Evolutionary conservation across 2,113 vertebrate species (phyloP).

Genomic region (Alouatta palliata): DNA sequence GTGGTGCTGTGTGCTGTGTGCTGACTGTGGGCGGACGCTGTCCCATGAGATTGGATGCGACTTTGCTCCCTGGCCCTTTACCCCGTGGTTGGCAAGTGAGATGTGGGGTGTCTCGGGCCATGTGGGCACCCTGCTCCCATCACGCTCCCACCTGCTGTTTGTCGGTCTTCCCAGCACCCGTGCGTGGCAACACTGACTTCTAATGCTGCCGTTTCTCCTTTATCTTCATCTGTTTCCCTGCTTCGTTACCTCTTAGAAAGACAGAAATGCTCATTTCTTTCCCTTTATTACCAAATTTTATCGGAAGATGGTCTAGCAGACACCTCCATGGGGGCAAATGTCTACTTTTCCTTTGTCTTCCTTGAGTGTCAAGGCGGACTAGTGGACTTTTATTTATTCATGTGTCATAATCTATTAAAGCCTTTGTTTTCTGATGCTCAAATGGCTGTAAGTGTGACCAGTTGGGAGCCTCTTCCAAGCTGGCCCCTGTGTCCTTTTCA

Average conservation of each 20-base stretch:
- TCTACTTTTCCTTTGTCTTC: not conserved
- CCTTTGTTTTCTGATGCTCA: not conserved
- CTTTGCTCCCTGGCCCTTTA: not conserved
- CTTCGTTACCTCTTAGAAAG: rapidly evolving
- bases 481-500: no score
- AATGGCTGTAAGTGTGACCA: rapidly evolving
- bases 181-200: not conserved
- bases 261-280: rapidly evolving
- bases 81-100: not conserved
- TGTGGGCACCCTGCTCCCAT: not conserved
- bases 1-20: not conserved
- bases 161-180: no score
- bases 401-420: rapidly evolving
- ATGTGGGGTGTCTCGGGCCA: rapidly evolving
- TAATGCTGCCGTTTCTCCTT: not conserved
- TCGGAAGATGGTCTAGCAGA: not conserved
- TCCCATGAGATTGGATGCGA: not conserved
- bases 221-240: rapidly evolving
- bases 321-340: rapidly evolving
- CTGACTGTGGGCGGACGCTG: not conserved
- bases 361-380: not conserved
- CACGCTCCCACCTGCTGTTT: not conserved
- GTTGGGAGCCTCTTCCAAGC: rapidly evolving
- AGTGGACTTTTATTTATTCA: not conserved
- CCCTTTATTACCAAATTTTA: not conserved